phyloP scores from a whole-genome alignment of 2,113 vertebrate genomes.

The Gymnogyps californianus region DNA sequence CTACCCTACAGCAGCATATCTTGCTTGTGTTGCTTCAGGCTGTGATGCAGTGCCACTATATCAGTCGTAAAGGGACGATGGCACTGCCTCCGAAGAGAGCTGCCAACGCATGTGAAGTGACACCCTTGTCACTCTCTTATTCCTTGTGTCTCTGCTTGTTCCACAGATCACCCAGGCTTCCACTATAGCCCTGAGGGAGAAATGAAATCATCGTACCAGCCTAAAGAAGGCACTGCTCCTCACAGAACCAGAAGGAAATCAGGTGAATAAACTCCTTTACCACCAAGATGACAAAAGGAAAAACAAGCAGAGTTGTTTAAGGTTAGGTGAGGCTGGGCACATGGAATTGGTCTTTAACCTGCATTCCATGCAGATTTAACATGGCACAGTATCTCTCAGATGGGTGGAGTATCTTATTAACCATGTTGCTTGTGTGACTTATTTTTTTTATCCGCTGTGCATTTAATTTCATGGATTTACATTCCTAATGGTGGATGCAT shows the following conservation, averaged over 20 bases:
- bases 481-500: neutral
- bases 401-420: neutral
- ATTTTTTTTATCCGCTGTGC: neutral
- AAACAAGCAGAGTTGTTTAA: neutral
- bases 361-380: neutral
- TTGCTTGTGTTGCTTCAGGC: neutral
- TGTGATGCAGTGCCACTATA: neutral
- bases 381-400: neutral
- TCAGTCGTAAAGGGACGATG: neutral
- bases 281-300: neutral
- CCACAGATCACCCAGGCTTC: conserved; percentile 91
- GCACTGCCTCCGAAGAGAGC: neutral
- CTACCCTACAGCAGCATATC: neutral
- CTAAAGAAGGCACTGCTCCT: conserved; percentile 81
- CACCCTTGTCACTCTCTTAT: neutral
- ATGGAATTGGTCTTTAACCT: neutral
- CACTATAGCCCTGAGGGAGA: conserved; percentile 85
- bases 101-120: neutral
- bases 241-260: conserved; percentile 89
- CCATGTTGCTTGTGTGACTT: neutral
- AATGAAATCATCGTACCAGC: conserved; percentile 68
- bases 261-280: conserved; percentile 70
- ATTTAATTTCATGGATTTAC: neutral
- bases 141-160: neutral
- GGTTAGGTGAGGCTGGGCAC: neutral